Evolutionary conservation across 1,140 invertebrate genomes (phyloP).

Genomic region (Argopecten irradians): DNA sequence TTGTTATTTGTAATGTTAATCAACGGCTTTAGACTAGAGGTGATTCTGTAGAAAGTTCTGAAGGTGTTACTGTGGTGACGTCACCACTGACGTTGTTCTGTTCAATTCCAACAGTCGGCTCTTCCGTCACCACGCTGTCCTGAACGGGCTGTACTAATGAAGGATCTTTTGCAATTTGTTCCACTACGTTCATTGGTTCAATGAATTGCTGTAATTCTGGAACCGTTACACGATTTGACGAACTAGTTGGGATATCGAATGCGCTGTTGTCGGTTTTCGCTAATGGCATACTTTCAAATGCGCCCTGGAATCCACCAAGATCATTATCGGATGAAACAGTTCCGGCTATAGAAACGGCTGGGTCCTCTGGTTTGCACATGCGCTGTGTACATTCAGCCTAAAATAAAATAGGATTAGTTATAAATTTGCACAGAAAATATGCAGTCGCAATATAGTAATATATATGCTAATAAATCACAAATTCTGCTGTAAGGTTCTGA

Average conservation of each 20-base stretch:
- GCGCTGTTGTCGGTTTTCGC: background rate
- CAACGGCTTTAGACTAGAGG: background rate
- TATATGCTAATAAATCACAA: too few species aligned
- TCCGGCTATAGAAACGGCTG: background rate
- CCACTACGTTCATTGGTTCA: background rate
- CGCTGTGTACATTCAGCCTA: constrained; percentile 10
- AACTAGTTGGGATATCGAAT: background rate
- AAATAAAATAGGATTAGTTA: too few species aligned
- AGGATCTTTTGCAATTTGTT: background rate
- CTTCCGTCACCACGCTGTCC: background rate
- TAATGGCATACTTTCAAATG: background rate
- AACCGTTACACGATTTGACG: background rate
- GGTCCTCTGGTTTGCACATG: constrained; percentile 1
- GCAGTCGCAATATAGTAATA: too few species aligned
- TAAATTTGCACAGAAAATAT: too few species aligned
- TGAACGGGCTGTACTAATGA: background rate
- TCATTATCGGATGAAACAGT: background rate
- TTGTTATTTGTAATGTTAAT: too few species aligned
- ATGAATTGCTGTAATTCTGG: background rate
- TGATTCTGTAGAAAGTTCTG: background rate
- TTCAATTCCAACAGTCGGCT: background rate
- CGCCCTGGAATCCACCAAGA: background rate
- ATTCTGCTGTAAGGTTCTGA: too few species aligned
- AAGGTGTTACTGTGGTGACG: background rate
- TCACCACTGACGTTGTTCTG: background rate